phyloP scores from a whole-genome alignment of 2,797 vertebrate species.

The Mionectes olivaceus region DNA sequence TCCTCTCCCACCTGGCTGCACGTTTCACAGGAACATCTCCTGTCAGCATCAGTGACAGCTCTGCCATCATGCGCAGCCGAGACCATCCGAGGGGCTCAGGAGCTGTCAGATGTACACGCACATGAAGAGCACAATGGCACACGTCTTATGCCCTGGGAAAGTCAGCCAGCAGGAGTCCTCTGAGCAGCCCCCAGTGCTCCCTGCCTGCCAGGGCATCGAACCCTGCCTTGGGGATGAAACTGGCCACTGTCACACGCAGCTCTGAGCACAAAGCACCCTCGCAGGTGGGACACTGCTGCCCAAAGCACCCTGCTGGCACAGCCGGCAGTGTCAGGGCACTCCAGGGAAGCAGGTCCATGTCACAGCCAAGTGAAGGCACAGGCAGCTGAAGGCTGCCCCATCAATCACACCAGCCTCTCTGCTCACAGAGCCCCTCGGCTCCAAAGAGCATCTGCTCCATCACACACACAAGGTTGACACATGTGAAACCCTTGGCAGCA shows the following conservation, averaged over 20 bases:
- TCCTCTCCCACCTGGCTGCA: background rate
- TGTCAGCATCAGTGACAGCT: background rate
- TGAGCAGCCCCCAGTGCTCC: rapidly evolving
- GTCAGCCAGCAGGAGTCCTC: background rate
- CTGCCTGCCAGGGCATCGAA: rapidly evolving
- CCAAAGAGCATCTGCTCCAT: background rate
- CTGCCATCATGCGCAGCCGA: rapidly evolving
- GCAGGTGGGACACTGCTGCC: background rate
- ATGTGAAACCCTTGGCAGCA: background rate
- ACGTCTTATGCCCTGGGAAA: rapidly evolving
- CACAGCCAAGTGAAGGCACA: background rate
- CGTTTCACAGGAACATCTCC: background rate
- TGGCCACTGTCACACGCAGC: rapidly evolving
- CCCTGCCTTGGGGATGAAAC: background rate
- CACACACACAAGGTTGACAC: background rate
- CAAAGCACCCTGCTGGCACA: background rate
- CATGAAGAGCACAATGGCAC: rapidly evolving
- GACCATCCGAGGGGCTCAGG: background rate
- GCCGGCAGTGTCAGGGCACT: rapidly evolving
- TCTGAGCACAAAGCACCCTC: background rate
- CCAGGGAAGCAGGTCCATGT: background rate
- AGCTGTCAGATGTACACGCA: background rate
- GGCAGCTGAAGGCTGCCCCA: background rate
- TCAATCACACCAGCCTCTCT: background rate
- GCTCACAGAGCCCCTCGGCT: background rate